Conservation (phyloP, 2,888 invertebrate species). For the Periphyllus acericola region DNA sequence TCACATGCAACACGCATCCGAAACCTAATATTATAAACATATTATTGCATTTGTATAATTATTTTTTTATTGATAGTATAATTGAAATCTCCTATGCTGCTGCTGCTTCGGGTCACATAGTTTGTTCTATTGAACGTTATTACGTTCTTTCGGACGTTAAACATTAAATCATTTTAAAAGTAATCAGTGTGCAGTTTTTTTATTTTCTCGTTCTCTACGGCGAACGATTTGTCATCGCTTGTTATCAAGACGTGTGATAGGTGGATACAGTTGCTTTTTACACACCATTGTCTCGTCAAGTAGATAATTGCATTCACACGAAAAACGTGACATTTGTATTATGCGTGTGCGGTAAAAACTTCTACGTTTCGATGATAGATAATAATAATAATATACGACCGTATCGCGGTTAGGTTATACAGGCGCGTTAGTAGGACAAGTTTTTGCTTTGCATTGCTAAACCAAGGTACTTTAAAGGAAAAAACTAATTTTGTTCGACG, state of each 20-base stretch:
- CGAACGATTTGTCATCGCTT: conserved; percentile 50
- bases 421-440: too few relatives aligned
- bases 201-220: background rate
- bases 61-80: too few relatives aligned
- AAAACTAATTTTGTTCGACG: background rate
- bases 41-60: too few relatives aligned
- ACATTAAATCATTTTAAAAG: background rate
- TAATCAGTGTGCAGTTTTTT: conserved; percentile 25
- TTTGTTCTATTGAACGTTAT: background rate
- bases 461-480: background rate
- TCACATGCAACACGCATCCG: too few relatives aligned
- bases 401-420: background rate
- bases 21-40: too few relatives aligned
- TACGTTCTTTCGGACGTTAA: background rate
- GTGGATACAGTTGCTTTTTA: conserved; percentile 6
- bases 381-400: background rate
- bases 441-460: background rate
- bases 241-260: conserved; percentile 44
- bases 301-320: conserved; percentile 53
- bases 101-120: too few relatives aligned
- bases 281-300: conserved; percentile 50
- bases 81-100: too few relatives aligned
- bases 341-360: background rate
- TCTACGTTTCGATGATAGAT: background rate
- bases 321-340: conserved; percentile 52